A percentile compares a stretch with the other conserved stretches of the same genome.
These are phyloP conservation scores for Drosophila ogumai DNA, from an alignment of 1,140 invertebrate genomes.

Conservation along the genomic window DNA sequence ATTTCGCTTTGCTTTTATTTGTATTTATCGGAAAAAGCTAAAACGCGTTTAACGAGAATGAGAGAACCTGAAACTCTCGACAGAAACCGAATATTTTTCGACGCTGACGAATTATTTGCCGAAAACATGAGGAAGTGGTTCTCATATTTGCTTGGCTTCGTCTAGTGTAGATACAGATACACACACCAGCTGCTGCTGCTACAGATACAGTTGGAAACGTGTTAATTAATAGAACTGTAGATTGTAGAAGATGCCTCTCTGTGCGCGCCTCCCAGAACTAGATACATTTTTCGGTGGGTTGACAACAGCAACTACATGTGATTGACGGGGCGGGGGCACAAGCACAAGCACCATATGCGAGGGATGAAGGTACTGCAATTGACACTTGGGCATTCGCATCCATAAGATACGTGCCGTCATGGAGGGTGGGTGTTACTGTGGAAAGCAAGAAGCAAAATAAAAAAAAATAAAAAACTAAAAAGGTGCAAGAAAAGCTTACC, in stretches of 20 bases:
- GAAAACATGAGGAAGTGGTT: conserved; percentile 56
- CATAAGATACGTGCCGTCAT: background rate
- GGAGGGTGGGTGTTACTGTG: background rate
- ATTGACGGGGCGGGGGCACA: conserved; percentile 1
- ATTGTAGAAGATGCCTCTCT: conserved; percentile 23
- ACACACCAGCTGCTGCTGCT: conserved; percentile 7
- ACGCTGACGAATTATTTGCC: conserved; percentile 46
- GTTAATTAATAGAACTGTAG: conserved; percentile 47
- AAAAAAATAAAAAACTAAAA: too few relatives aligned
- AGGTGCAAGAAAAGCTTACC: conserved; percentile 4
- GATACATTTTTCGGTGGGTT: conserved; percentile 20
- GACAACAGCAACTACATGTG: conserved; percentile 17
- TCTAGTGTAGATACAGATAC: conserved; percentile 27
- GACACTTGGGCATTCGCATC: conserved; percentile 8
- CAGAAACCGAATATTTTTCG: conserved; percentile 21
- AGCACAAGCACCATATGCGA: conserved; percentile 4
- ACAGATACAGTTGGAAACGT: conserved; percentile 33
- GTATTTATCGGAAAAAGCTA: conserved; percentile 18
- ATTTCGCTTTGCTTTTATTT: conserved; percentile 14
- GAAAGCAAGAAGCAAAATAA: too few relatives aligned
- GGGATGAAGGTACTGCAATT: conserved; percentile 25
- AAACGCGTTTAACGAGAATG: conserved; percentile 34
- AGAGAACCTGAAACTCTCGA: conserved; percentile 17
- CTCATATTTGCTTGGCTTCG: conserved; percentile 23
- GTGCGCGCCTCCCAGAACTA: background rate